These are phyloP conservation scores for Betta splendens DNA, from an alignment of 2,797 vertebrate genomes.

Conservation along the genomic window DNA sequence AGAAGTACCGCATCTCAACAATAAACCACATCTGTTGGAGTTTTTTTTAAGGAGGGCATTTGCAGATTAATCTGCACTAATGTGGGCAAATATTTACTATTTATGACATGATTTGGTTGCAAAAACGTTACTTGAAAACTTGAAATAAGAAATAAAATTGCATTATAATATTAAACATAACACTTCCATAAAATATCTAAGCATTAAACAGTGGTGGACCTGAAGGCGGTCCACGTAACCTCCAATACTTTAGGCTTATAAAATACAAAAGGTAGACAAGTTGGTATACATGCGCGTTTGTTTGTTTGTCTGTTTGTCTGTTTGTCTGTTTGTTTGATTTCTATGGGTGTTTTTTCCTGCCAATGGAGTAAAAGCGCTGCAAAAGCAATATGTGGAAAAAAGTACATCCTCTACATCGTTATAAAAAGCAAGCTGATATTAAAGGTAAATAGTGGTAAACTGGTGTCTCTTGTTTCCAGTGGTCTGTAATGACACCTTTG, in stretches of 20 bases:
- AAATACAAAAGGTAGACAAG: conserved; percentile 78
- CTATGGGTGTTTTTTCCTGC: conserved; percentile 69
- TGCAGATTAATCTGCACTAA: conserved; percentile 54
- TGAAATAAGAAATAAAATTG: conserved; percentile 61
- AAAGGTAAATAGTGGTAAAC: conserved; percentile 80
- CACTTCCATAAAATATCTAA: conserved; percentile 79
- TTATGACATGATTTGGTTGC: conserved; percentile 66
- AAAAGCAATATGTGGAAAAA: conserved; percentile 76
- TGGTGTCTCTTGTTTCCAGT: conserved; percentile 77
- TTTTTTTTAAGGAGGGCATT: conserved; percentile 55
- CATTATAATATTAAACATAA: conserved; percentile 71
- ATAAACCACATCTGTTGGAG: conserved; percentile 56
- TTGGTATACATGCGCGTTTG: conserved; percentile 74
- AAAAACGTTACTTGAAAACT: conserved; percentile 65
- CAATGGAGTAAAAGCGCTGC: conserved; percentile 74
- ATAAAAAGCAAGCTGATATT: conserved; percentile 77
- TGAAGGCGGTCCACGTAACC: conserved; percentile 67
- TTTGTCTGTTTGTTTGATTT: conserved; percentile 69
- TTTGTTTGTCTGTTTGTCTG: no score
- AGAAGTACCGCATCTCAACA: conserved; percentile 74
- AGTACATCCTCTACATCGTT: conserved; percentile 73
- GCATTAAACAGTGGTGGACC: conserved; percentile 71
- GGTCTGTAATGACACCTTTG: conserved; percentile 75
- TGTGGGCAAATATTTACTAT: conserved; percentile 54
- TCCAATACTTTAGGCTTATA: conserved; percentile 78